phyloP scores from a whole-genome alignment of 2,888 invertebrate genomes.

The Brenthis daphne region DNA sequence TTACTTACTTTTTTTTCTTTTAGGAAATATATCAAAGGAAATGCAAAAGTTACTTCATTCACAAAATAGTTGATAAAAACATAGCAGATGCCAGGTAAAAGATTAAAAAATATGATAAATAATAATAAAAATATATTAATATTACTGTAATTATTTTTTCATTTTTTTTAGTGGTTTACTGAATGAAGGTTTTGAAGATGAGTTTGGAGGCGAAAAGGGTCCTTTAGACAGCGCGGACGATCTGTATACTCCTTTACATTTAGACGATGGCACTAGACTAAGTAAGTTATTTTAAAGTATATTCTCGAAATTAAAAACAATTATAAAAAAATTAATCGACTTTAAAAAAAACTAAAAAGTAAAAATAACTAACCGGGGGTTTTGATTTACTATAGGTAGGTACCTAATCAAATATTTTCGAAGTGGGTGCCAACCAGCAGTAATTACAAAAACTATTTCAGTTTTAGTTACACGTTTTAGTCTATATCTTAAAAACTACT shows the following conservation, averaged over 20 bases:
- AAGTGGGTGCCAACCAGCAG: too few species aligned
- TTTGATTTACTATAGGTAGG: too few species aligned
- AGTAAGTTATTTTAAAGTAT: slow-evolving; percentile 55
- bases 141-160: background rate
- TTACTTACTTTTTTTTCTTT: slow-evolving; percentile 46
- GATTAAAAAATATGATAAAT: background rate
- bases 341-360: too few species aligned
- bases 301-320: background rate
- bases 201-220: slow-evolving; percentile 54
- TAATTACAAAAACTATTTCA: too few species aligned
- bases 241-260: slow-evolving; percentile 64
- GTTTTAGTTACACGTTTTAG: too few species aligned
- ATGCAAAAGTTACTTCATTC: slow-evolving; percentile 86
- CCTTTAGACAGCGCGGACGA: slow-evolving; percentile 58
- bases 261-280: slow-evolving; percentile 70
- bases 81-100: slow-evolving; percentile 79
- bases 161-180: slow-evolving; percentile 59
- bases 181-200: slow-evolving; percentile 69
- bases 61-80: slow-evolving; percentile 67
- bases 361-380: too few species aligned
- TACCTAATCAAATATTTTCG: too few species aligned
- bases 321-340: too few species aligned
- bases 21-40: slow-evolving; percentile 90
- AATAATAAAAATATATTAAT: background rate
- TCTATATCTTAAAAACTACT: too few species aligned